A percentile compares a stretch with the other conserved stretches of the same genome.
Conservation (phyloP, 2,113 vertebrate species). For the Camelus dromedarius region DNA sequence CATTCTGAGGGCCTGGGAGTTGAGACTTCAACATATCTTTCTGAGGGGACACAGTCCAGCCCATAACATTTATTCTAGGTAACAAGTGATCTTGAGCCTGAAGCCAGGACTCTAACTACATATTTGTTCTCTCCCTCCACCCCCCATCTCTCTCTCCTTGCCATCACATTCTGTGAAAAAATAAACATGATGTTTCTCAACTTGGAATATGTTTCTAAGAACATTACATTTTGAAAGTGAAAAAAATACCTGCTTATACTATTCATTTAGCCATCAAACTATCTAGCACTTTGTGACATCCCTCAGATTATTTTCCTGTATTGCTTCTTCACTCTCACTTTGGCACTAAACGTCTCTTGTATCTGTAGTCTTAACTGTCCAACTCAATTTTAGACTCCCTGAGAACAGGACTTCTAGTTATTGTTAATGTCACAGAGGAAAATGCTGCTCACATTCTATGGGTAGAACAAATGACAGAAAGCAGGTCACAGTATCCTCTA, state of each 20-base stretch:
- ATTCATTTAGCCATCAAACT: conserved; percentile 5
- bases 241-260: not conserved
- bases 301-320: not conserved
- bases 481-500: not conserved
- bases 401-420: not conserved
- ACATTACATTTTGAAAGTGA: not conserved
- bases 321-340: not conserved
- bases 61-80: not conserved
- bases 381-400: not conserved
- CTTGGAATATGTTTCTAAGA: not conserved
- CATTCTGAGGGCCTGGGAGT: not conserved
- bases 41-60: not conserved
- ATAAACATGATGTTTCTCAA: not conserved
- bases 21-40: not conserved
- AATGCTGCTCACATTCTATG: not conserved
- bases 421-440: not conserved
- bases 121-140: not conserved
- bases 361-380: not conserved
- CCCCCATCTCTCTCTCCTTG: not conserved
- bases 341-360: not conserved
- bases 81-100: not conserved
- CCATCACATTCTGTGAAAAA: not conserved
- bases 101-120: not conserved
- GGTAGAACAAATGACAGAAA: not conserved
- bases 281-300: not conserved